These are phyloP conservation scores for Lissonota sp. DNA, from an alignment of 2,888 invertebrate genomes.

Conservation along the genomic window DNA sequence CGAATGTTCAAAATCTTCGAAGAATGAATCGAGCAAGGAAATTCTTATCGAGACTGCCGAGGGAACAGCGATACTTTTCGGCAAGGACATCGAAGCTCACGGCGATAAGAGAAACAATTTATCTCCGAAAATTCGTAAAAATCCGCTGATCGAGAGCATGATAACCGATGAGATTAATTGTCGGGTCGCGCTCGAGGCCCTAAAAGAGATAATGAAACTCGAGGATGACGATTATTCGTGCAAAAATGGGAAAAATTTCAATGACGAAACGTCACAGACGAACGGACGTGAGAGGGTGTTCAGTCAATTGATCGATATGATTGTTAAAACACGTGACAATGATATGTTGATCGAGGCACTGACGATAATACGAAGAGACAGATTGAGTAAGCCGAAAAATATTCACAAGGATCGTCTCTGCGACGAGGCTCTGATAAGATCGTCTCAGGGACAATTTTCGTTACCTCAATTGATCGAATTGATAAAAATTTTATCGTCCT, in stretches of 20 bases:
- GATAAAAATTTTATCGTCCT: slow-evolving; percentile 85
- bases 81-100: slow-evolving; percentile 67
- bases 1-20: slow-evolving; percentile 3
- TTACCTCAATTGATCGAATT: slow-evolving; percentile 87
- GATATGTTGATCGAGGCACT: slow-evolving; percentile 83
- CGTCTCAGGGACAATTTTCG: slow-evolving; percentile 86
- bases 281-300: slow-evolving; percentile 79
- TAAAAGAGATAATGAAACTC: slow-evolving; percentile 83
- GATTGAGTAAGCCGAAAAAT: slow-evolving; percentile 74
- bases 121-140: slow-evolving; percentile 78
- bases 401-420: slow-evolving; percentile 85
- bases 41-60: slow-evolving; percentile 75
- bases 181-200: slow-evolving; percentile 82
- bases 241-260: not conserved
- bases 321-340: slow-evolving; percentile 82
- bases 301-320: slow-evolving; percentile 84
- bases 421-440: slow-evolving; percentile 87
- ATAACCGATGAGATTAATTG: slow-evolving; percentile 84
- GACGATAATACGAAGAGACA: slow-evolving; percentile 79
- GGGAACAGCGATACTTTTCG: slow-evolving; percentile 75
- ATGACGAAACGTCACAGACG: not conserved
- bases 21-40: slow-evolving; percentile 35
- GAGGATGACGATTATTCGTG: slow-evolving; percentile 78
- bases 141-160: slow-evolving; percentile 83
- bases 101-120: slow-evolving; percentile 76